Base-by-base conservation (phyloP, 1,140 invertebrate genomes). In the Drosophila aff. region DNA sequence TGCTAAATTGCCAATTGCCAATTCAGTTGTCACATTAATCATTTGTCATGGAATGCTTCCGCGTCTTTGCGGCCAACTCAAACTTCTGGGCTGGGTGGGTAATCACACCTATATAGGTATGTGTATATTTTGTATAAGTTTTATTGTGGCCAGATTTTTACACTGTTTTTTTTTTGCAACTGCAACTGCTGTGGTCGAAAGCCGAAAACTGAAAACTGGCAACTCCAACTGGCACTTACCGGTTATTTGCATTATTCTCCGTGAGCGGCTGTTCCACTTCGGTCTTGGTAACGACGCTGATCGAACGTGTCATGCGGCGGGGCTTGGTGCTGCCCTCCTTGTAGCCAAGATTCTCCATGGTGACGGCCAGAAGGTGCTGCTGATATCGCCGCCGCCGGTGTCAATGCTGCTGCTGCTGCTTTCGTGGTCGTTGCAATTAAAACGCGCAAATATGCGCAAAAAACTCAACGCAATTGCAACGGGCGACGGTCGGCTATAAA, bases 291-390 rank as follows among this genome's bases (percentile, higher is more conserved):
- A 93, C 85, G 66, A 92, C 89, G 69, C 92, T 93, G 72, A 91
- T 91, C 64, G 91, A 89, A 82, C 92, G 83, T 85, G 91, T 85
- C 81, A 93, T 93, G 55, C 92, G 85, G 61, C 92, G 78, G 57
- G 92, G 91, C 66, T 93, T 93, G 36, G 92, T 83, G 63, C 89
- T 91, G 75, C 92, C 92, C 82, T 93, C 92, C 77, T 93, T 93
- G 57, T 93, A 93, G 67, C 92, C 92, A 59, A 93, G 83, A 92
- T 93, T 93, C 85, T 93, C 92, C 92, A 93, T 93, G 59, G 55
- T 69, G 83, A 66, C 74, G 55, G 38, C 46, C 77, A 77, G 61
- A 73, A 74, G 77, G 38, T 65, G 69, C 41, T 69, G 61, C 40
- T 76, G 46, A n/a, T 61, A 41, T 55, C 76, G 64, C 49, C 46